phyloP scores from a whole-genome alignment of 1,140 invertebrate genomes.

The Probaryconus sp. region DNA sequence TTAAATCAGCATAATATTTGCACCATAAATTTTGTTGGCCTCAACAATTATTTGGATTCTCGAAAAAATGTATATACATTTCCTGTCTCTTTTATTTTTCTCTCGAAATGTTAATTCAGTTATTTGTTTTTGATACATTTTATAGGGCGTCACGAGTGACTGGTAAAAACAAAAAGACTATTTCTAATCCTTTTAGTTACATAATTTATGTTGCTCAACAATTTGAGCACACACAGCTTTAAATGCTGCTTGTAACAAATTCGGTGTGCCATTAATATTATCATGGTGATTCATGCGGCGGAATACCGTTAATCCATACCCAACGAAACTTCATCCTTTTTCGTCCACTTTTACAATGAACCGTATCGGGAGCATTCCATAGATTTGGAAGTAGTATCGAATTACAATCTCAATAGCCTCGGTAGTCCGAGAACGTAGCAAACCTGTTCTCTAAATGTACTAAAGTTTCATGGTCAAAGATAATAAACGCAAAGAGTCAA shows the following conservation, averaged over 20 bases:
- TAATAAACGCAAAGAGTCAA: conserved; percentile 25
- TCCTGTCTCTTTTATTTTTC: no score
- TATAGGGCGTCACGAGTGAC: no score
- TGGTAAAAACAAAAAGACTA: no score
- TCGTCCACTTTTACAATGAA: conserved; percentile 46
- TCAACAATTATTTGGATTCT: no score
- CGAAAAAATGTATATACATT: no score
- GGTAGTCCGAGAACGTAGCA: conserved; percentile 17
- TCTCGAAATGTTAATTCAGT: no score
- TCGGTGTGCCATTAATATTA: conserved; percentile 48
- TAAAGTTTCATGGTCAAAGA: conserved; percentile 29
- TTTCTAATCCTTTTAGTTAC: no score
- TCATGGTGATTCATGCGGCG: conserved; percentile 37
- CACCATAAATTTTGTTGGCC: no score
- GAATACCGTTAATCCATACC: conserved; percentile 52
- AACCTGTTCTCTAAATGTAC: conserved; percentile 39
- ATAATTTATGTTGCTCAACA: no score
- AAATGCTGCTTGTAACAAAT: conserved; percentile 10
- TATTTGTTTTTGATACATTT: no score
- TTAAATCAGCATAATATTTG: no score
- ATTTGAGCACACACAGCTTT: no score
- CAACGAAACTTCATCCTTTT: conserved; percentile 39
- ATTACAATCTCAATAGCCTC: conserved; percentile 36
- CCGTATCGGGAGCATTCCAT: conserved; percentile 54
- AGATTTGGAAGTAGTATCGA: conserved; percentile 43